Evolutionary conservation across 2,797 vertebrate genomes (phyloP).

Genomic region (Crocidura indochinensis): DNA sequence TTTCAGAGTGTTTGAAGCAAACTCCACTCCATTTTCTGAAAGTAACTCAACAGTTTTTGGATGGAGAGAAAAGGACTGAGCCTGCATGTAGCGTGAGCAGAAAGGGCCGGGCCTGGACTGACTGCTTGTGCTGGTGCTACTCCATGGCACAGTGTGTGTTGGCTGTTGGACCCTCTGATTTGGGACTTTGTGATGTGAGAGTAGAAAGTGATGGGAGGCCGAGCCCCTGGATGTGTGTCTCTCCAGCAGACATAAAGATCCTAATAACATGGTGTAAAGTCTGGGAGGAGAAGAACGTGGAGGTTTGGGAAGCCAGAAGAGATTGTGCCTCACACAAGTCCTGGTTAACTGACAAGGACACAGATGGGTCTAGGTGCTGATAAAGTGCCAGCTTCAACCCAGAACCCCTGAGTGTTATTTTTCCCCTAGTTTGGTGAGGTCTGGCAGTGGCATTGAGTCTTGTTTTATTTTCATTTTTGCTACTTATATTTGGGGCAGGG

Average conservation of each 20-base stretch:
- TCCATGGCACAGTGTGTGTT: background rate
- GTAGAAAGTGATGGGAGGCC: background rate
- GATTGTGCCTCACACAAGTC: slow-evolving; percentile 27
- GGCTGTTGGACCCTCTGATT: slow-evolving; percentile 1
- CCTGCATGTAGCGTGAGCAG: background rate
- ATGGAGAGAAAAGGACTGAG: background rate
- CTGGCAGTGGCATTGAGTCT: background rate
- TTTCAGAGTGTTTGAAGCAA: slow-evolving; percentile 36
- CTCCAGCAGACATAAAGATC: slow-evolving; percentile 52
- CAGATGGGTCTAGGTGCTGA: slow-evolving; percentile 61
- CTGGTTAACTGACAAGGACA: slow-evolving; percentile 68
- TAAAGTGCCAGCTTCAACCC: slow-evolving; percentile 76
- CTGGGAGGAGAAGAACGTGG: background rate
- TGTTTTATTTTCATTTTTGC: slow-evolving; percentile 48
- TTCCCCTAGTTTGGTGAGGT: slow-evolving; percentile 10
- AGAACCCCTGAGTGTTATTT: slow-evolving; percentile 80
- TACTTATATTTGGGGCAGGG: too few species aligned
- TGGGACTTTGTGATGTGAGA: background rate
- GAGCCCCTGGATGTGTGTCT: background rate
- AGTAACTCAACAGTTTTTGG: background rate
- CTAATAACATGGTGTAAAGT: background rate
- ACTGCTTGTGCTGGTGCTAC: background rate
- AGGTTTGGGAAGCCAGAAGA: slow-evolving; percentile 43
- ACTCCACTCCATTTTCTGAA: slow-evolving; percentile 57
- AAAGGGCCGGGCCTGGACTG: background rate